Conservation (phyloP, 2,797 vertebrate species). For the Hapalemur alaotrensis region DNA sequence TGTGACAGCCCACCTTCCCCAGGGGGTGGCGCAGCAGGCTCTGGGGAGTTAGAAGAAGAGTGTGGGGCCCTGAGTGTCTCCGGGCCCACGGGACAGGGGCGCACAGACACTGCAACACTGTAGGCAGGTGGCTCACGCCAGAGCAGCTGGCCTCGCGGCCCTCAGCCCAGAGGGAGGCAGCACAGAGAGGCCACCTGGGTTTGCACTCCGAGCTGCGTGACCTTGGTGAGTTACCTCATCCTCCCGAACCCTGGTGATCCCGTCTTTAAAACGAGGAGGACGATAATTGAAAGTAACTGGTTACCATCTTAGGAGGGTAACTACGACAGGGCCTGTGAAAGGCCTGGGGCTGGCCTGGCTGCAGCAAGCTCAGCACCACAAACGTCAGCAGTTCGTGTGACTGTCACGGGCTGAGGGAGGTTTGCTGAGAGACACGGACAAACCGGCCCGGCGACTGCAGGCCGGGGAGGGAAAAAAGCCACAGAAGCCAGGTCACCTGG, state of each 20-base stretch:
- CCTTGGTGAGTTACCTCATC: not conserved
- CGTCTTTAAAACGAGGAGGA: conserved; percentile 6
- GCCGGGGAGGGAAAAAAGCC: not conserved
- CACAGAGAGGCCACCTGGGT: not conserved
- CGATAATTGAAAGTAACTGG: conserved; percentile 10
- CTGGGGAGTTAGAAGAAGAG: not conserved
- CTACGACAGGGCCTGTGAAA: not conserved
- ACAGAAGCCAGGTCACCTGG: not conserved
- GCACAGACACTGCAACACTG: not conserved
- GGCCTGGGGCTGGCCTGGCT: not conserved
- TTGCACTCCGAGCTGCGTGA: not conserved
- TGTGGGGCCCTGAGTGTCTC: not conserved
- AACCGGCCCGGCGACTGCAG: not conserved
- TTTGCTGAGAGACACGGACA: conserved; percentile 27
- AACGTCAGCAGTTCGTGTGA: conserved; percentile 46
- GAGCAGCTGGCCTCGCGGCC: not conserved
- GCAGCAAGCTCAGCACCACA: not conserved
- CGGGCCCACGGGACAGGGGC: not conserved
- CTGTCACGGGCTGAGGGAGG: conserved; percentile 39
- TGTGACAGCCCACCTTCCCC: not conserved
- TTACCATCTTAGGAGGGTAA: conserved; percentile 33
- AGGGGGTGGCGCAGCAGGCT: not conserved
- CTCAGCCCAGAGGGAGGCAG: not conserved
- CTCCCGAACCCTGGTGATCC: not conserved
- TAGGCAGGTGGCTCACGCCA: not conserved